These are phyloP conservation scores for Drosophila melanica DNA, from an alignment of 1,140 invertebrate species.

Conservation along the genomic window DNA sequence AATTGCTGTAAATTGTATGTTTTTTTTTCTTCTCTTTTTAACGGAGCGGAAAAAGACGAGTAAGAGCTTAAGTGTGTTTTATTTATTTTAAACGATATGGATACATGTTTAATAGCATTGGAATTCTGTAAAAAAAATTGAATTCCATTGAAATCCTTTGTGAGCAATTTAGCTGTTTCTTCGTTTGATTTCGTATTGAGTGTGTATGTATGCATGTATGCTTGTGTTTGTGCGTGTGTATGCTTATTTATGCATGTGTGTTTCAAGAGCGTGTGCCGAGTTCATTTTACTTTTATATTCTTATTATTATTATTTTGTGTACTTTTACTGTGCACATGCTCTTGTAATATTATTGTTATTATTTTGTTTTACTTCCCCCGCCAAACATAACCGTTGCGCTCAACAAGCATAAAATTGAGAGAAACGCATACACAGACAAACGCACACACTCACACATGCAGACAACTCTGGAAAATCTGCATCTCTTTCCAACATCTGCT, in stretches of 20 bases:
- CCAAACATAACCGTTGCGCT: neutral
- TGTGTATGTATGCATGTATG: neutral
- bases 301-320: neutral
- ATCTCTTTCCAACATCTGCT: neutral
- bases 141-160: no score
- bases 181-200: constrained; percentile 25
- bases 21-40: neutral
- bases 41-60: no score
- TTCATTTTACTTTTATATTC: constrained; percentile 37
- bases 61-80: no score
- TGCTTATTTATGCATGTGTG: constrained; percentile 8
- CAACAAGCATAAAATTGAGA: neutral
- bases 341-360: no score
- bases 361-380: no score
- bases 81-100: no score
- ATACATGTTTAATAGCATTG: no score
- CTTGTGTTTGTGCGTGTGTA: neutral
- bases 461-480: neutral
- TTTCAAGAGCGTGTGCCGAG: constrained; percentile 11
- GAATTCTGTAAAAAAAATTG: no score
- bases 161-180: no score
- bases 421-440: neutral
- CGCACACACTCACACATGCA: neutral
- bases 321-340: no score
- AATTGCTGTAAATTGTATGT: constrained; percentile 5